Conservation (phyloP, 2,113 vertebrate genomes). For the Prietella phreatophila region DNA sequence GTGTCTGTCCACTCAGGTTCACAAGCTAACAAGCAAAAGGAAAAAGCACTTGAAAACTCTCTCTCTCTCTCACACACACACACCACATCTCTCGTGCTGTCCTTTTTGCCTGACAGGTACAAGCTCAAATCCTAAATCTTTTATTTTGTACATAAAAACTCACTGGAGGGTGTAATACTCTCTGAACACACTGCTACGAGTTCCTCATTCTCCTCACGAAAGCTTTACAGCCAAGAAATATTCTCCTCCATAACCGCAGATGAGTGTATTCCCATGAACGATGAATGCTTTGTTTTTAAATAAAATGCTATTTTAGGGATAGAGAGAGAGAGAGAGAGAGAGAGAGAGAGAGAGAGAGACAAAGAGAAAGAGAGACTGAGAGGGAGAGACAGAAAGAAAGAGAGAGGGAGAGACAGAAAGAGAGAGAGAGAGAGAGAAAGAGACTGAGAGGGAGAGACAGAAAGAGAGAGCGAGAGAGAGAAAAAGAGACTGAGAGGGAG, state of each 20-base stretch:
- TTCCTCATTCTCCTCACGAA: neutral
- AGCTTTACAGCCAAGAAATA: neutral
- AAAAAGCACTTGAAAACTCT: neutral
- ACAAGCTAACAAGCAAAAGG: neutral
- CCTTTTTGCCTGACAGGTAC: slow-evolving; percentile 7
- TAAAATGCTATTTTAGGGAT: neutral
- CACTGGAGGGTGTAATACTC: neutral
- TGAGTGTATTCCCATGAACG: neutral
- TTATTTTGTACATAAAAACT: slow-evolving; percentile 3
- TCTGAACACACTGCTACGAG: neutral
- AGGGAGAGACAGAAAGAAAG: neutral
- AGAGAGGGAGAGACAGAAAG: neutral
- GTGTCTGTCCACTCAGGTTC: neutral
- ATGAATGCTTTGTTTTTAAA: neutral
- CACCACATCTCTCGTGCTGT: neutral
- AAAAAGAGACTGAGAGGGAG: neutral
- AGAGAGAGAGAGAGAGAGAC: neutral
- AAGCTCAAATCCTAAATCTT: slow-evolving; percentile 9
- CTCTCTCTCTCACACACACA: neutral
- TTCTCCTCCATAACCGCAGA: neutral
- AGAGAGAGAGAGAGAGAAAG: neutral
- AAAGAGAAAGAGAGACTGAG: neutral
- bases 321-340: neutral
- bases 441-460: neutral
- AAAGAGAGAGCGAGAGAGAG: neutral